Evolutionary conservation across 2,888 invertebrate species (phyloP).

Genomic region (Griposia aprilina): DNA sequence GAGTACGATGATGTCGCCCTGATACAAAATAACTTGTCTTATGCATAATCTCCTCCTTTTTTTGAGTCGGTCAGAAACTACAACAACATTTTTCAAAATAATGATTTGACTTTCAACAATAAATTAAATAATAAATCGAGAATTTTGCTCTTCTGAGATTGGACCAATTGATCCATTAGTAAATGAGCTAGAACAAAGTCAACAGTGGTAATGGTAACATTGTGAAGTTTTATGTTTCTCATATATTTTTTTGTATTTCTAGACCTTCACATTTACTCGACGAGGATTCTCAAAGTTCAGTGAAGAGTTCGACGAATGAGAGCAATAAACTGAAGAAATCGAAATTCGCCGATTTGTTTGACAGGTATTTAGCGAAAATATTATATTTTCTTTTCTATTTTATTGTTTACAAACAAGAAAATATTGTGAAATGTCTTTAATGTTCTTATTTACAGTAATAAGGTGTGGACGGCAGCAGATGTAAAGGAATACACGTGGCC

Average conservation of each 20-base stretch:
- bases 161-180: background rate
- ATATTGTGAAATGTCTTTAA: slow-evolving; percentile 12
- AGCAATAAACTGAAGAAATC: slow-evolving; percentile 89
- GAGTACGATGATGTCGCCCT: slow-evolving; percentile 64
- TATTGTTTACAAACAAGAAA: background rate
- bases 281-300: slow-evolving; percentile 96
- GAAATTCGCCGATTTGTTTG: slow-evolving; percentile 87
- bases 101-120: background rate
- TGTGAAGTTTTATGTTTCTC: background rate
- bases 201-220: background rate
- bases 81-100: too few relatives aligned
- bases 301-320: slow-evolving; percentile 94
- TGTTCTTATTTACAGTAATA: slow-evolving; percentile 81
- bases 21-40: background rate
- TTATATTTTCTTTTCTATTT: background rate
- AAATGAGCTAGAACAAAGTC: slow-evolving; percentile 5
- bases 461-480: slow-evolving; percentile 95
- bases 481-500: slow-evolving; percentile 99
- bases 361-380: slow-evolving; percentile 77
- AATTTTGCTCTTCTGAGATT: background rate
- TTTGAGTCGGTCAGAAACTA: background rate
- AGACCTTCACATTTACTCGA: slow-evolving; percentile 90
- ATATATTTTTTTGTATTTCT: slow-evolving; percentile 57
- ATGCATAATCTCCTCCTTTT: background rate
- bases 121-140: background rate